Conservation (phyloP, 2,888 invertebrate species). For the Trachelus troglodyta region DNA sequence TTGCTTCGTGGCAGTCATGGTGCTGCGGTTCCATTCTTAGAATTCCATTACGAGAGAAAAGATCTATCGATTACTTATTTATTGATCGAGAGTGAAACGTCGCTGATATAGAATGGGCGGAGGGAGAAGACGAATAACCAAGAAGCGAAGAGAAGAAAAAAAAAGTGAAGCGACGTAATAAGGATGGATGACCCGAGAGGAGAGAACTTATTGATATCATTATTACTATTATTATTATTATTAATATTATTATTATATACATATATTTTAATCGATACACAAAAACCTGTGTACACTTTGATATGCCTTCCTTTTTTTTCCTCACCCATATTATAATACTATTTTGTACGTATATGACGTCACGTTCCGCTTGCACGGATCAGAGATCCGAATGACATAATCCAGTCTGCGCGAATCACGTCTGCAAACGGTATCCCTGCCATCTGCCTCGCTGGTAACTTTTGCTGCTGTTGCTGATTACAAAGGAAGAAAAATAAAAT, state of each 20-base stretch:
- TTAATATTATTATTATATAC: constrained; percentile 27
- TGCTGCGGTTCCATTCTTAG: not conserved
- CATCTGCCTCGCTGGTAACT: not conserved
- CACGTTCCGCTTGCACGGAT: constrained; percentile 18
- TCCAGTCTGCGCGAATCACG: not conserved
- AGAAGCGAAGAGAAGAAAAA: not conserved
- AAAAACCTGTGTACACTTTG: constrained; percentile 19
- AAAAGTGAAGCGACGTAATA: constrained; percentile 5
- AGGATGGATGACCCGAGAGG: constrained; percentile 4
- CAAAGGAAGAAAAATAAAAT: not conserved
- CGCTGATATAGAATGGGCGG: not conserved
- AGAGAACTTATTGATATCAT: constrained; percentile 22
- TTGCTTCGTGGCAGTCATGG: not conserved
- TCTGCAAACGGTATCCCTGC: not conserved
- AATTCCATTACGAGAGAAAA: not conserved
- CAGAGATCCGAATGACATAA: constrained; percentile 12
- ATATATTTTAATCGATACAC: constrained; percentile 40
- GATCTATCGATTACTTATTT: not conserved
- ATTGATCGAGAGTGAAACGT: not conserved
- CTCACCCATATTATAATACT: not conserved
- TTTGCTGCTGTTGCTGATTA: not conserved
- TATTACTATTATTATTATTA: constrained; percentile 25
- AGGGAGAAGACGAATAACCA: not conserved
- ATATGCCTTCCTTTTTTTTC: constrained; percentile 11
- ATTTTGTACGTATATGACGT: constrained; percentile 5